Evolutionary conservation across 2,797 vertebrate species (phyloP).

Genomic region (Sebastes minor): DNA sequence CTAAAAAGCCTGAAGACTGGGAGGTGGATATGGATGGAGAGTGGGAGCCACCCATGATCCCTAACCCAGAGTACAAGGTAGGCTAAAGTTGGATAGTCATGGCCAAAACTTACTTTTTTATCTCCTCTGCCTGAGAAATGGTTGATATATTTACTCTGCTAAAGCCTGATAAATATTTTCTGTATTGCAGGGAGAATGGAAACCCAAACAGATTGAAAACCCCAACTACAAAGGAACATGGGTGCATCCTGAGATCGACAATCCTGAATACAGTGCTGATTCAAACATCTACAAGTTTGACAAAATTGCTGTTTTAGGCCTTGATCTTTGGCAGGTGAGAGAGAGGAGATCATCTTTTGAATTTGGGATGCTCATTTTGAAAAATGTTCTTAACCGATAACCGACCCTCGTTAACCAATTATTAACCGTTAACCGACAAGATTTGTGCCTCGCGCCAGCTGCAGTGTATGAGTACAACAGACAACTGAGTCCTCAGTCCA

Average conservation of each 20-base stretch:
- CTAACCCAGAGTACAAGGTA: slow-evolving; percentile 96
- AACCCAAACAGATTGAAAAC: slow-evolving; percentile 85
- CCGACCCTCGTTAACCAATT: too few species aligned
- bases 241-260: slow-evolving; percentile 89
- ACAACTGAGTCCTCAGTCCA: too few species aligned
- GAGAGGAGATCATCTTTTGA: not conserved
- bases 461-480: too few species aligned
- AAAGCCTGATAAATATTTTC: not conserved
- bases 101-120: not conserved
- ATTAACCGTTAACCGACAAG: too few species aligned
- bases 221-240: slow-evolving; percentile 84
- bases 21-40: slow-evolving; percentile 98
- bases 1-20: slow-evolving; percentile 96
- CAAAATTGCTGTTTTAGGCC: slow-evolving; percentile 78
- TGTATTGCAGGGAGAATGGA: slow-evolving; percentile 83
- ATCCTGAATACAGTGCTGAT: slow-evolving; percentile 84
- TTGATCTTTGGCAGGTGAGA: slow-evolving; percentile 87
- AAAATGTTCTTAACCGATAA: too few species aligned
- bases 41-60: slow-evolving; percentile 95
- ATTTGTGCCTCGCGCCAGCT: too few species aligned
- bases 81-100: not conserved
- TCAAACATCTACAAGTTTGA: slow-evolving; percentile 83
- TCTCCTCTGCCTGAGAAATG: not conserved
- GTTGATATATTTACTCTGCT: not conserved
- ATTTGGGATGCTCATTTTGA: too few species aligned